A percentile compares a stretch with the other conserved stretches of the same genome.
These are phyloP conservation scores for Thryonomys swinderianus DNA, from an alignment of 2,113 vertebrate genomes.

Conservation along the genomic window DNA sequence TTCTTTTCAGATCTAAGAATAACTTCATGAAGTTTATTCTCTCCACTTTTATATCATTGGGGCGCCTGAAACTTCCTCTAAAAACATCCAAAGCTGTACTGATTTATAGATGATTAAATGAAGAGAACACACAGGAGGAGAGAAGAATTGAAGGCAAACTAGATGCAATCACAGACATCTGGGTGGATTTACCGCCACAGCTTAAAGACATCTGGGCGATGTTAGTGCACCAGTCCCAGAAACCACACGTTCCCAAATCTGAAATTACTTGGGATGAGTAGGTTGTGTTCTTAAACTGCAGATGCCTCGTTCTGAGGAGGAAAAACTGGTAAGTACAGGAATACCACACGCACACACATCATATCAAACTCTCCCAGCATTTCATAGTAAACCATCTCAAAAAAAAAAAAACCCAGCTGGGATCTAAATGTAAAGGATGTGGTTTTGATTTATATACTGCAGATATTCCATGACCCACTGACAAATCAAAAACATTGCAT, in stretches of 20 bases:
- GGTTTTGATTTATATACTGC: not conserved
- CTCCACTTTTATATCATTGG: constrained; percentile 14
- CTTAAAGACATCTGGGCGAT: constrained; percentile 72
- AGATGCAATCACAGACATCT: constrained; percentile 74
- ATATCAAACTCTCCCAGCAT: not conserved
- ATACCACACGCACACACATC: not conserved
- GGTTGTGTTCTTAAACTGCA: constrained; percentile 64
- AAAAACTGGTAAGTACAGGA: constrained; percentile 53
- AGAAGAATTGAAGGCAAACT: constrained; percentile 59
- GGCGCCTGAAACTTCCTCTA: constrained; percentile 46
- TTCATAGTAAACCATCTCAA: not conserved
- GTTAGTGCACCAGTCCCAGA: constrained; percentile 68
- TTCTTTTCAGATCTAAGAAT: constrained; percentile 56
- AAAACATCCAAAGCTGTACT: constrained; percentile 63
- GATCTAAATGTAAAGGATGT: not conserved
- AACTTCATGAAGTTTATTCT: constrained; percentile 53
- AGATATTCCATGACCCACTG: not conserved
- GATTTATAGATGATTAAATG: constrained; percentile 75
- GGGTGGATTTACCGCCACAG: constrained; percentile 67
- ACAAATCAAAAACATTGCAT: not conserved
- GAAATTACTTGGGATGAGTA: constrained; percentile 41
- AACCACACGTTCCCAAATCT: constrained; percentile 61
- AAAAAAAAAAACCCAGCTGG: not conserved
- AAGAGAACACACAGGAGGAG: constrained; percentile 60
- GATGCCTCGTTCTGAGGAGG: constrained; percentile 52